Percentiles rank a stretch among this genome's conserved stretches.
These are phyloP conservation scores for Sinohyriopsis cumingii DNA, from an alignment of 2,888 invertebrate genomes.

Conservation along the genomic window DNA sequence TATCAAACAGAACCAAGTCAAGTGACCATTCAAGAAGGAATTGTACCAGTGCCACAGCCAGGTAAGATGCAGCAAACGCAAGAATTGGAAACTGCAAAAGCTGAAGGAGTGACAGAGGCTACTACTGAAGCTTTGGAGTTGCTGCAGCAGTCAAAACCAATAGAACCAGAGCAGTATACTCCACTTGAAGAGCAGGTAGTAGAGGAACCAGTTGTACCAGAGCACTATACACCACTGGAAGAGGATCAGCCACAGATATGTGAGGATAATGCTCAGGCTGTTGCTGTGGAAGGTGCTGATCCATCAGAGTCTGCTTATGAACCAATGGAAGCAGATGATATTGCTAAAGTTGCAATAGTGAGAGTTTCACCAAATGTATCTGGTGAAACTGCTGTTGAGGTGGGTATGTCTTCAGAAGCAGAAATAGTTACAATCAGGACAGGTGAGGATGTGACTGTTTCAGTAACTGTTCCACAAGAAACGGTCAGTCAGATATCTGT, in stretches of 20 bases:
- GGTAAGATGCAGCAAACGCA: no score
- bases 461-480: neutral
- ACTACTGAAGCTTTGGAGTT: no score
- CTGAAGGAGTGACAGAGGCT: no score
- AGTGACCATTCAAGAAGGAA: no score
- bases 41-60: no score
- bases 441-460: conserved; percentile 8
- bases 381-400: neutral
- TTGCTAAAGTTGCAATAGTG: conserved; percentile 22
- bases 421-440: conserved; percentile 16
- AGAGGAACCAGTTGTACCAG: conserved; percentile 26
- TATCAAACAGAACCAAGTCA: no score
- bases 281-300: conserved; percentile 10
- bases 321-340: conserved; percentile 16
- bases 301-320: conserved; percentile 13
- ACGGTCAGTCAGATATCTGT: conserved; percentile 9
- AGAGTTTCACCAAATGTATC: conserved; percentile 8
- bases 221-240: conserved; percentile 31
- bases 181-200: conserved; percentile 6
- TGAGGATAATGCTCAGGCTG: conserved; percentile 8
- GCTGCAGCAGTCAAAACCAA: no score
- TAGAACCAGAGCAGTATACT: no score
- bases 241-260: conserved; percentile 9
- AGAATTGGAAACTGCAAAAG: no score
- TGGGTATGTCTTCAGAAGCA: neutral